phyloP scores from a whole-genome alignment of 2,888 invertebrate species.

The Meloe dianella region DNA sequence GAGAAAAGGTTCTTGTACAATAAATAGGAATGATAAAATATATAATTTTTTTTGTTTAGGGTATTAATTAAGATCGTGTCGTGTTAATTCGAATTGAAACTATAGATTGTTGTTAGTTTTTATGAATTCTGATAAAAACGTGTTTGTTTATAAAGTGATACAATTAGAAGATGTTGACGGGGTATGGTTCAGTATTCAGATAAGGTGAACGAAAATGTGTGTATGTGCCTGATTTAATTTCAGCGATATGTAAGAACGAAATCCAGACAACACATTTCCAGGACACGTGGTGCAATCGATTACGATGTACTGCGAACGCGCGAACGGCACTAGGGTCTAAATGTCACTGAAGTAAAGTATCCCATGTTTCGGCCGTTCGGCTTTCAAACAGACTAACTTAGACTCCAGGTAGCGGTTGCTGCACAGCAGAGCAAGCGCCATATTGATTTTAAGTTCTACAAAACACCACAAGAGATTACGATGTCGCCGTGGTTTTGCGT shows the following conservation, averaged over 20 bases:
- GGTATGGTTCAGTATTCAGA: conserved; percentile 6
- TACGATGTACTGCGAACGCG: conserved; percentile 53
- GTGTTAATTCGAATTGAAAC: not conserved
- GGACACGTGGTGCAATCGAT: conserved; percentile 51
- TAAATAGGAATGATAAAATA: conserved; percentile 8
- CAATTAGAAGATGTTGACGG: not conserved
- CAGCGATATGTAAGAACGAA: conserved; percentile 42
- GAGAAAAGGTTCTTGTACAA: conserved; percentile 17
- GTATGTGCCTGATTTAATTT: conserved; percentile 36
- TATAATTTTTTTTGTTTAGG: conserved; percentile 8
- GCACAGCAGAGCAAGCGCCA: conserved; percentile 59
- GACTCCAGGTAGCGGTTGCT: conserved; percentile 55
- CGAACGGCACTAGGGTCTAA: conserved; percentile 55
- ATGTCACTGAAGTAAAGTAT: conserved; percentile 55
- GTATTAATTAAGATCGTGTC: conserved; percentile 3
- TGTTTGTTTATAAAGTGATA: conserved; percentile 6
- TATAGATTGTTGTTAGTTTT: not conserved
- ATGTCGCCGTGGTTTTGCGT: conserved; percentile 42
- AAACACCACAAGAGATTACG: conserved; percentile 37
- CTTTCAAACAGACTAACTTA: conserved; percentile 46
- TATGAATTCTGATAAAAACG: not conserved
- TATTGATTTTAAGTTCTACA: conserved; percentile 58
- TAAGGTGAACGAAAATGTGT: conserved; percentile 29
- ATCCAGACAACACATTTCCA: conserved; percentile 49
- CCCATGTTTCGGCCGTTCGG: conserved; percentile 31